Base-by-base conservation (phyloP, 2,113 vertebrate species). In the Phodopus roborovskii region DNA sequence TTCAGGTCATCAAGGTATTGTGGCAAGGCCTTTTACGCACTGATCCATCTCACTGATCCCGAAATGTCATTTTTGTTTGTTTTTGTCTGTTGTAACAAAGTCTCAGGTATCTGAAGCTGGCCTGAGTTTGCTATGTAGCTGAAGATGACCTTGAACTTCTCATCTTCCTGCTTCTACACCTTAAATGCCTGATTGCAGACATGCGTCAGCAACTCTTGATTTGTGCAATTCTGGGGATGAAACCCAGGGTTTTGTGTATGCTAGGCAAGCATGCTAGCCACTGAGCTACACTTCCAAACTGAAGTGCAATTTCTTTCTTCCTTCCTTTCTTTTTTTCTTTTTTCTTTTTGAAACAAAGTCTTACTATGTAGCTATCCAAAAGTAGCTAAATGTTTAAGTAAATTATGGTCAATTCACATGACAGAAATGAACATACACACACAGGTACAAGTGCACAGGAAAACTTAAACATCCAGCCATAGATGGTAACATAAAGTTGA, bases 331-430 rank as follows among this genome's bases (percentile, higher is more conserved):
- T 74, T 73, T 12, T 70, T 70, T 70, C 5, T 70, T 73, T 50
- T 50, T 12, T 30, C 33, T 78, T 62, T 83, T 39, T 42, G n/a
- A 83, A 56, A 39, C 58, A 62, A n/a, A 84, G n/a, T 62, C n/a
- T 62, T 4, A 28, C n/a, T 30, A 64, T 45, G 58, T 11, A 62
- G n/a, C 81, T 90, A 82, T 88, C 85, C 50, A 36, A 94, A 97
- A 96, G 73, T 79, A 96, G 39, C 73, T 88, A 82, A 85, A 90
- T 75, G 48, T 91, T 89, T 89, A 86, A 91, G 58, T 95, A 97
- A 97, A 92, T 82, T 94, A 62, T 48, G 33, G 74, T 90, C 42
- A 92, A 1, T 79, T 88, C 93, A 92, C 68, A 39, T 71, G 30
- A 22, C 58, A 24, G 77, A 89, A 36, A 95, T 73, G 24, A 4